A percentile compares a stretch with the other conserved stretches of the same genome.
Evolutionary conservation across 2,113 vertebrate species (phyloP).

Genomic region (Chloebia gouldiae): DNA sequence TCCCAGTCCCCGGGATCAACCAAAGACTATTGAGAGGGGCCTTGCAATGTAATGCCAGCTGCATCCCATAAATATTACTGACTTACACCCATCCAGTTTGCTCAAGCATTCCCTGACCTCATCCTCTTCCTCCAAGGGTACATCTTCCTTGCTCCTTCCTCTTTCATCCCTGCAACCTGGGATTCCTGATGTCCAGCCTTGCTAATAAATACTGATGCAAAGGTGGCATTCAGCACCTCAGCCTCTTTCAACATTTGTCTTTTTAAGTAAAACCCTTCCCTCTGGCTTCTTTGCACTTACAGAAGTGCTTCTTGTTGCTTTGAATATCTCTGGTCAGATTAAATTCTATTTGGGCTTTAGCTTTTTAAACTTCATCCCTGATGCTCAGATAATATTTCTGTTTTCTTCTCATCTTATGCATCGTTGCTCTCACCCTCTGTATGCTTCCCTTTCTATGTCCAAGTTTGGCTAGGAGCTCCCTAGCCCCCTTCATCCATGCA

Average conservation of each 20-base stretch:
- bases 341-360: not conserved
- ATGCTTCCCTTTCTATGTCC: not conserved
- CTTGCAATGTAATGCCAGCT: not conserved
- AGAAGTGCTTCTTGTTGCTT: not conserved
- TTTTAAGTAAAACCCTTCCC: not conserved
- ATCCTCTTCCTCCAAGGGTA: not conserved
- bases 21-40: not conserved
- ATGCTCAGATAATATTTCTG: not conserved
- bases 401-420: not conserved
- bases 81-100: not conserved
- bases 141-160: not conserved
- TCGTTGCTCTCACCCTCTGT: not conserved
- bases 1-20: fast-evolving
- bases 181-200: not conserved
- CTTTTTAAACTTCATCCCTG: not conserved
- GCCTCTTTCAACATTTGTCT: not conserved
- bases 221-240: not conserved
- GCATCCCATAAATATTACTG: not conserved
- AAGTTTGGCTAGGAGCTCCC: not conserved
- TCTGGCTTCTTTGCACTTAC: not conserved
- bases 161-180: not conserved
- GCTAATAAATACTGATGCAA: not conserved
- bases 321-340: not conserved
- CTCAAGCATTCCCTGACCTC: not conserved
- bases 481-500: not conserved